These are phyloP conservation scores for Macaca mulatta DNA, from an alignment of 2,113 vertebrate genomes.

Conservation along the genomic window DNA sequence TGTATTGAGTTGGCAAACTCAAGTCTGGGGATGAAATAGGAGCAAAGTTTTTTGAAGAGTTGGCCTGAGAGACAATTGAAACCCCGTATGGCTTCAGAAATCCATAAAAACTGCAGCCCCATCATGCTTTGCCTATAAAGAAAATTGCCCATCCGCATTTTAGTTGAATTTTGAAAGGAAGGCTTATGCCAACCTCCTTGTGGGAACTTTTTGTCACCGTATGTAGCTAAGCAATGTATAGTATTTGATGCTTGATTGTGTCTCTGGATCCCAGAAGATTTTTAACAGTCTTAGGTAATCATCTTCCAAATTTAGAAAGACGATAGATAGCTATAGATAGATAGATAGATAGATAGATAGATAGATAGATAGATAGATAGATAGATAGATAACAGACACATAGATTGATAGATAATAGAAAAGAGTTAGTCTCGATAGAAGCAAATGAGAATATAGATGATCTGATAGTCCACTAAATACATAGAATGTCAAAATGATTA, in stretches of 20 bases:
- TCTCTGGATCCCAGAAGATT: not conserved
- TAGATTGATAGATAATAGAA: not conserved
- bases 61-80: slow-evolving; percentile 10
- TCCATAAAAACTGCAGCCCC: not conserved
- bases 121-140: not conserved
- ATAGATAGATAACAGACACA: not conserved
- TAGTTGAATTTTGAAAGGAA: slow-evolving; percentile 28
- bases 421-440: not conserved
- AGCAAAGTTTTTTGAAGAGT: slow-evolving; percentile 28
- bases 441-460: not conserved
- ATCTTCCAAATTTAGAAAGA: not conserved
- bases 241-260: not conserved
- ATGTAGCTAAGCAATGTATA: not conserved
- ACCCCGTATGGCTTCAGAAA: not conserved
- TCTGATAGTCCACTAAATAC: not conserved
- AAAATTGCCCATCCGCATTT: not conserved
- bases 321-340: not conserved
- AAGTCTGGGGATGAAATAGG: slow-evolving; percentile 9
- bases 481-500: not conserved
- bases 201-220: not conserved
- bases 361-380: not conserved
- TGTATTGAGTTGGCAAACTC: slow-evolving; percentile 19
- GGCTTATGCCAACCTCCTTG: not conserved
- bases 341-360: not conserved
- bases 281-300: not conserved